Evolutionary conservation across 2,113 vertebrate genomes (phyloP).

Genomic region (Rallus limicola): DNA sequence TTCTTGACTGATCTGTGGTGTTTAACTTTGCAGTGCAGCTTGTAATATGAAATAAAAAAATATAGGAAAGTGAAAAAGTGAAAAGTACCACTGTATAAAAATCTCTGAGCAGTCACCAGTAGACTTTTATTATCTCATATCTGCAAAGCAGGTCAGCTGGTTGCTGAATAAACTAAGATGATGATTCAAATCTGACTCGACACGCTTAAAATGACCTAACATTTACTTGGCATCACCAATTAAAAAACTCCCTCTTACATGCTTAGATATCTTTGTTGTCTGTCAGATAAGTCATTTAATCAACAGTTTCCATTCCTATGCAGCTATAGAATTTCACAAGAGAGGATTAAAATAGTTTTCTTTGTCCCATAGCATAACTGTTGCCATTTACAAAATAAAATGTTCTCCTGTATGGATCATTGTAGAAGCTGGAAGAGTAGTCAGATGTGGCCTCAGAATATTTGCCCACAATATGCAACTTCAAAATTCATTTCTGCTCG

Average conservation of each 20-base stretch:
- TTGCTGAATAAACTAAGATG: background rate
- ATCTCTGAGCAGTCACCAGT: background rate
- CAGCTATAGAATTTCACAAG: background rate
- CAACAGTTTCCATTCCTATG: background rate
- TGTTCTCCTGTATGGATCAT: background rate
- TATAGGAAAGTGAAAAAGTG: background rate
- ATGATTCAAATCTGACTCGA: background rate
- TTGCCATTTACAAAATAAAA: background rate
- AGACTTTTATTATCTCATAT: background rate
- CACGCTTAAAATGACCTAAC: background rate
- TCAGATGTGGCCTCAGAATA: background rate
- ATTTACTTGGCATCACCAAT: background rate
- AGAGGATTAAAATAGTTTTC: background rate
- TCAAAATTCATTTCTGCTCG: background rate
- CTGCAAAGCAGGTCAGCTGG: background rate
- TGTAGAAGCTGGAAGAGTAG: background rate
- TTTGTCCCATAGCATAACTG: background rate
- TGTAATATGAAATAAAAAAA: background rate
- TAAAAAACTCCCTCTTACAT: background rate
- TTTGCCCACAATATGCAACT: background rate
- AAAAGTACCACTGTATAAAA: background rate
- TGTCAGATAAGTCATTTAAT: background rate
- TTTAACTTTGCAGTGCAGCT: background rate
- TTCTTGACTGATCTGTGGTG: background rate
- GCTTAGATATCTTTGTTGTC: background rate